Evolutionary conservation across 2,888 invertebrate species (phyloP).

Genomic region (Craniophora ligustri): DNA sequence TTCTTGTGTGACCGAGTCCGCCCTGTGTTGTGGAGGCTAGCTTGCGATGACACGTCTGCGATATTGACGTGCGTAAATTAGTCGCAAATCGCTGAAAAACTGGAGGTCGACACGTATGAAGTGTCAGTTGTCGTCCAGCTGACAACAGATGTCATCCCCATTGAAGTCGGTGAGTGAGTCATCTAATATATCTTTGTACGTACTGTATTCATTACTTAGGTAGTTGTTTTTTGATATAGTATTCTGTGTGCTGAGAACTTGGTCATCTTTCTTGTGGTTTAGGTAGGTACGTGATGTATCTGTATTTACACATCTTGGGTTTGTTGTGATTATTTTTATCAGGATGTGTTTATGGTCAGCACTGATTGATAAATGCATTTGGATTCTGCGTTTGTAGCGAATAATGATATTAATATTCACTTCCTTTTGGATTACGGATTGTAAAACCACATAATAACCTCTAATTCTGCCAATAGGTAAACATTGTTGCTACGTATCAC

Average conservation of each 20-base stretch:
- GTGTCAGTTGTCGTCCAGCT: constrained; percentile 88
- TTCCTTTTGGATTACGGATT: too few relatives aligned
- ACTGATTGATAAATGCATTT: constrained; percentile 24
- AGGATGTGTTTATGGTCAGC: constrained; percentile 21
- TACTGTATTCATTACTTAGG: background rate
- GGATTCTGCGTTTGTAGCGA: background rate
- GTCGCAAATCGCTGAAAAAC: constrained; percentile 71
- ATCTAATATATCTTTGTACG: constrained; percentile 7
- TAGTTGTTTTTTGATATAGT: constrained; percentile 16
- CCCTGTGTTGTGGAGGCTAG: constrained; percentile 15
- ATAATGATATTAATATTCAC: too few relatives aligned
- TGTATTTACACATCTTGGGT: constrained; percentile 13
- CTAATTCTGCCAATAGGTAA: too few relatives aligned
- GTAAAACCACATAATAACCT: too few relatives aligned
- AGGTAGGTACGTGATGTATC: constrained; percentile 40
- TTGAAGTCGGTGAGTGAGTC: constrained; percentile 80
- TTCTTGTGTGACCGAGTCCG: constrained; percentile 33
- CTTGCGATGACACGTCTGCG: constrained; percentile 64
- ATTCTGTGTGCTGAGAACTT: constrained; percentile 10
- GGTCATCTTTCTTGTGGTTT: constrained; percentile 12
- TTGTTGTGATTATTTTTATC: constrained; percentile 27
- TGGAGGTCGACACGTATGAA: constrained; percentile 87
- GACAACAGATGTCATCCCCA: constrained; percentile 87
- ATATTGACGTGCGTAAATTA: constrained; percentile 57
- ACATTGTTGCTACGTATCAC: too few relatives aligned